These are phyloP conservation scores for Coecobrya sp. DNA, from an alignment of 2,888 invertebrate genomes.

Conservation along the genomic window DNA sequence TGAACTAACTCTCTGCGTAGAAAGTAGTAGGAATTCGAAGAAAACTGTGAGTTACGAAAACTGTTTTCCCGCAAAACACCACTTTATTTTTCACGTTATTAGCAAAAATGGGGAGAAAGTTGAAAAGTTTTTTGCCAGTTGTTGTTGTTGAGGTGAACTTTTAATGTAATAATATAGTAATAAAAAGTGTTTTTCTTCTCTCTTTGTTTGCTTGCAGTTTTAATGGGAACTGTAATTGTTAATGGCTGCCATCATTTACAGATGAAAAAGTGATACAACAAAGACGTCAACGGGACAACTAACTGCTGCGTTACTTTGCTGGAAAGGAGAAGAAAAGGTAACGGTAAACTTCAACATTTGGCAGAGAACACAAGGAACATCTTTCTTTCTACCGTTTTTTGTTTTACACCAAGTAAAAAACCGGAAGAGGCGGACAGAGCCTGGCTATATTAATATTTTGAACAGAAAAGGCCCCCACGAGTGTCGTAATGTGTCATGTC, in stretches of 20 bases:
- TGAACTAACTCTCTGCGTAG: not conserved
- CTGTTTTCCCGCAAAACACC: conserved; percentile 20
- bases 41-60: not conserved
- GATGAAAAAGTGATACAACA: conserved; percentile 1
- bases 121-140: not conserved
- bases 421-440: conserved; percentile 7
- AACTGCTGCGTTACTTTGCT: too few species aligned
- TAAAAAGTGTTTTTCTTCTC: conserved; percentile 26
- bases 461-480: not conserved
- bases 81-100: conserved; percentile 32
- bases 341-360: too few species aligned
- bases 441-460: not conserved
- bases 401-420: not conserved
- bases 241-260: conserved; percentile 13
- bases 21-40: not conserved
- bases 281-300: not conserved
- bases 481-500: conserved; percentile 47
- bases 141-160: conserved; percentile 11
- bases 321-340: not conserved
- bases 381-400: conserved; percentile 12
- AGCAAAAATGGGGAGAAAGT: conserved; percentile 16
- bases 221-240: conserved; percentile 39
- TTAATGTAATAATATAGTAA: conserved; percentile 41
- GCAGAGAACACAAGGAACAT: conserved; percentile 1
- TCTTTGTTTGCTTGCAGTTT: conserved; percentile 51